These are phyloP conservation scores for Caloenas nicobarica DNA, from an alignment of 2,113 vertebrate genomes.

Conservation along the genomic window DNA sequence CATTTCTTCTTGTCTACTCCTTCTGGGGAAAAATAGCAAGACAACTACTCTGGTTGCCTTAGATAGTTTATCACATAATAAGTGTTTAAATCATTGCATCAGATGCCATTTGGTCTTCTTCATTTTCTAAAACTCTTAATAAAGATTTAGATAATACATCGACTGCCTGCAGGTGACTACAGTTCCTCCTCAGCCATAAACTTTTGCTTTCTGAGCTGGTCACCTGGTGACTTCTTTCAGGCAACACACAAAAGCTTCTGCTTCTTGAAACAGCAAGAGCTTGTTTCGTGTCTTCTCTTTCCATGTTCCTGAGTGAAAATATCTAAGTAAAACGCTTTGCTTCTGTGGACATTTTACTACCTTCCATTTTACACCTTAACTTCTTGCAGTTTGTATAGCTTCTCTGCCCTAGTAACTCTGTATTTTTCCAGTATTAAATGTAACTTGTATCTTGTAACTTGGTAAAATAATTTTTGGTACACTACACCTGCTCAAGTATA, in stretches of 20 bases:
- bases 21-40: not conserved
- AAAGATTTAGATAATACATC: not conserved
- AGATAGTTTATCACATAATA: not conserved
- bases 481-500: not conserved
- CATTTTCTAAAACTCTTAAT: not conserved
- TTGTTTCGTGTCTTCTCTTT: not conserved
- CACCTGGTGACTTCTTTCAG: not conserved
- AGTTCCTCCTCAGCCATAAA: not conserved
- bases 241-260: not conserved
- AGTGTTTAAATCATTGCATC: not conserved
- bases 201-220: not conserved
- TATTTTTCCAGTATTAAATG: not conserved
- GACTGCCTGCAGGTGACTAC: not conserved
- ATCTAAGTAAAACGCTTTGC: accelerated
- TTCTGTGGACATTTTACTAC: not conserved
- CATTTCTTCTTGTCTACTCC: not conserved
- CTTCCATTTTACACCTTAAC: not conserved
- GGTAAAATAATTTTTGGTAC: not conserved
- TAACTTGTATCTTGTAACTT: not conserved
- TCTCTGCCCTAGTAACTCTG: not conserved
- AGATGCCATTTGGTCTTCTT: not conserved
- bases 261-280: accelerated
- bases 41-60: not conserved
- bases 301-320: not conserved
- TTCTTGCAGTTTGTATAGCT: not conserved